phyloP scores from a whole-genome alignment of 1,140 invertebrate genomes.

The Papilio polytes region DNA sequence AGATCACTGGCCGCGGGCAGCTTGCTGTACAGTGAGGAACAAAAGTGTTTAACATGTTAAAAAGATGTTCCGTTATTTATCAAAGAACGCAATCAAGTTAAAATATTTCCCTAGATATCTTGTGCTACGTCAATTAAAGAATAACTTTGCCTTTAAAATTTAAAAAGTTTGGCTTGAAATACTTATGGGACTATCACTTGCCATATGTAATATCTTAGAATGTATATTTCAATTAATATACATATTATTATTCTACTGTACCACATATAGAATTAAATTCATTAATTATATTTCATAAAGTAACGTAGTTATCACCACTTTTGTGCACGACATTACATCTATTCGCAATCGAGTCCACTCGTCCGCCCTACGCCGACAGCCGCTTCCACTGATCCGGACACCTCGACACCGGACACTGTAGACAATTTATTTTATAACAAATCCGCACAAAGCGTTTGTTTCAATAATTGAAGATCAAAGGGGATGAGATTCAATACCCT shows the following conservation, averaged over 20 bases:
- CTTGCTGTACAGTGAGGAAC: constrained; percentile 35
- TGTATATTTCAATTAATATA: too few relatives aligned
- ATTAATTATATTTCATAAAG: too few relatives aligned
- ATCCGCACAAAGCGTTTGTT: not conserved
- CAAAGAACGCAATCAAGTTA: not conserved
- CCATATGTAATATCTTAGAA: too few relatives aligned
- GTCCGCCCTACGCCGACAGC: not conserved
- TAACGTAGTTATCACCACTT: not conserved
- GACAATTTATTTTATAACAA: constrained; percentile 20
- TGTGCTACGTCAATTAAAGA: too few relatives aligned
- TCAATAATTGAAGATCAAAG: not conserved
- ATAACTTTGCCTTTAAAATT: too few relatives aligned
- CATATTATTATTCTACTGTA: too few relatives aligned
- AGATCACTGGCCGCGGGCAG: constrained; percentile 52
- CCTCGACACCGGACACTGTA: not conserved
- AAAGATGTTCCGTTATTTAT: too few relatives aligned
- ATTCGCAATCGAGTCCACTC: constrained; percentile 6
- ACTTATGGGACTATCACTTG: too few relatives aligned
- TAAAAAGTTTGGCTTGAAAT: too few relatives aligned
- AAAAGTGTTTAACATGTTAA: constrained; percentile 14
- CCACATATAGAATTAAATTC: too few relatives aligned
- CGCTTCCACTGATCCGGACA: constrained; percentile 4
- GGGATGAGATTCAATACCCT: not conserved
- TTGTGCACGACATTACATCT: not conserved
- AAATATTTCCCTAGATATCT: not conserved